Evolutionary conservation across 1,140 invertebrate genomes (phyloP), one percentile per base, ranked within the genome.

Genomic region (Aleiodes sp.): DNA sequence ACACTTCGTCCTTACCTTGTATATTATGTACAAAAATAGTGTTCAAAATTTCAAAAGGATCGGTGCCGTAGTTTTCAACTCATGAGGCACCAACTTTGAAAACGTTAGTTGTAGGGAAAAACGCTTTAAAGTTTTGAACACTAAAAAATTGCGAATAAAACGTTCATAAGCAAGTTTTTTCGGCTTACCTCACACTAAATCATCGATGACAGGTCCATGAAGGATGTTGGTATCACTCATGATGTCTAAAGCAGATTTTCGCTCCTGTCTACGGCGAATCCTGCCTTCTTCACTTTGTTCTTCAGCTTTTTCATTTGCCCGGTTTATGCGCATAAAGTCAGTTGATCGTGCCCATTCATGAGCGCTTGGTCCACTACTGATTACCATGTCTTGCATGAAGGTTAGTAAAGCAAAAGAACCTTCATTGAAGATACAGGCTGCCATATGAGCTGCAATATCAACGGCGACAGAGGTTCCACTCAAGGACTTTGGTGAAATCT

Each of bases 401-500:
- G 62, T 31, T 57, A 75, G 65, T 14, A 72, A 67, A 39, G 64
- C 65, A 52, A 73, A 73, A 73, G n/a, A 70, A 41, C 69, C 68
- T 75, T 74, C 72, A 68, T 75, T 75, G 46, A 73, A 75, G 35
- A 39, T 71, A 65, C 62, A 41, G 21, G 35, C 39, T 39, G 62
- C 35, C 37, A 65, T 35, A 65, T 65, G 0, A 65, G 35, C 62
- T 65, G 21, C 62, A 65, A 65, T 65, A 39, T 65, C 62, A 21
- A 65, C 62, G 21, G 39, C 19, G 37, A 35, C 39, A 41, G 37
- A 41, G 33, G 35, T 65, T 19, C 62, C 62, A 65, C 35, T 52
- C 14, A 19, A 8, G 9, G 46, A 52, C 46, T 52, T 52, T 52
- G 46, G 46, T 10, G 46, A 52, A 6, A 35, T 35, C 10, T 35